A percentile compares a stretch with the other conserved stretches of the same genome.
phyloP scores from a whole-genome alignment of 2,113 vertebrate species.

The Noturus placidus region DNA sequence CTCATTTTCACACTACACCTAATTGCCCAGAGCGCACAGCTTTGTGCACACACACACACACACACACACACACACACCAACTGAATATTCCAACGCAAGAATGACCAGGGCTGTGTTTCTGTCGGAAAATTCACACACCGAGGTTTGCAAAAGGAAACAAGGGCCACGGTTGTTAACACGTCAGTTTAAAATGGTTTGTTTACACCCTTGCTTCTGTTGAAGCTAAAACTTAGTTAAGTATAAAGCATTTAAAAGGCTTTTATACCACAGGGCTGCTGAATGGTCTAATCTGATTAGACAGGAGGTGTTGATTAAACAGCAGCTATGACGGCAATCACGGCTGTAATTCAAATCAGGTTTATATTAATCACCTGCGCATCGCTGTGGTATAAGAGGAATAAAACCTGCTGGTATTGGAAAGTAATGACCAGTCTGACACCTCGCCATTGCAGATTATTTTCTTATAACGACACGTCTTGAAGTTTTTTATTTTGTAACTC shows the following conservation, averaged over 20 bases:
- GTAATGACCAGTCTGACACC: neutral
- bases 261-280: neutral
- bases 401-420: neutral
- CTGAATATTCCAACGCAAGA: conserved; percentile 21
- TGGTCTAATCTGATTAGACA: neutral
- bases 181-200: neutral
- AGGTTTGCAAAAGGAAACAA: conserved; percentile 12
- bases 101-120: neutral
- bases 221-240: neutral
- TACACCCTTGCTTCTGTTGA: neutral
- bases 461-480: neutral
- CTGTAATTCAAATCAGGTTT: neutral
- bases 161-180: neutral
- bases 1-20: conserved; percentile 42
- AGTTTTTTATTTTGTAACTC: neutral
- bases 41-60: neutral
- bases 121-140: conserved; percentile 17
- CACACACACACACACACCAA: conserved; percentile 1
- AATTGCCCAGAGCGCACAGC: neutral
- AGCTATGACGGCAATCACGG: neutral
- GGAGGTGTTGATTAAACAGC: neutral
- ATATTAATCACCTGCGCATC: neutral
- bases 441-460: neutral
- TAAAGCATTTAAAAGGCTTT: neutral
- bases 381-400: neutral